Evolutionary conservation across 2,888 invertebrate species (phyloP).

Genomic region (Lumbricus terrestris): DNA sequence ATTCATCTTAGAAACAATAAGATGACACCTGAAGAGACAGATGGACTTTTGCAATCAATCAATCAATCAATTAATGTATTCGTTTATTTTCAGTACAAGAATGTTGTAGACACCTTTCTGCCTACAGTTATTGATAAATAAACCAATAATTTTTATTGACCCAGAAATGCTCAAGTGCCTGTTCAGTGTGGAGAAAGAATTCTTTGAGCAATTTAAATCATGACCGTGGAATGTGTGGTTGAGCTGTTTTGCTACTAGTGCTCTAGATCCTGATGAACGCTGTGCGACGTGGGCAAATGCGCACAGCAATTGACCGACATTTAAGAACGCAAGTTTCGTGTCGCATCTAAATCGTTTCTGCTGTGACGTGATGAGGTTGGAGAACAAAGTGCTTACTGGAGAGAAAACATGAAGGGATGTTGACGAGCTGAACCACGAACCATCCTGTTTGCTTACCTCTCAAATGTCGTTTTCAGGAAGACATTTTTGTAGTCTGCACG

Average conservation of each 20-base stretch:
- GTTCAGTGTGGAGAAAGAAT: neutral
- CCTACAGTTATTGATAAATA: too few species aligned
- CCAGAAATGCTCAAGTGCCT: neutral
- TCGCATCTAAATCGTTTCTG: neutral
- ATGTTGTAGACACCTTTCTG: too few species aligned
- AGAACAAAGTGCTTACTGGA: neutral
- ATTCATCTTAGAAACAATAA: too few species aligned
- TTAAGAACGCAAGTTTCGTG: neutral
- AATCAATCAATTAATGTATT: too few species aligned
- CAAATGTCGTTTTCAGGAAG: neutral
- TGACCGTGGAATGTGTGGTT: neutral
- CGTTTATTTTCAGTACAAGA: too few species aligned
- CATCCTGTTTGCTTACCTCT: neutral
- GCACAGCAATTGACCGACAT: slow-evolving; percentile 3
- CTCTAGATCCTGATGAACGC: neutral
- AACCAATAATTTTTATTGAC: neutral
- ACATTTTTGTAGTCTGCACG: neutral
- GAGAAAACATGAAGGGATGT: neutral
- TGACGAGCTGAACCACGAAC: neutral
- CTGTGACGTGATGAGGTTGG: neutral
- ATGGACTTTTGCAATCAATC: too few species aligned
- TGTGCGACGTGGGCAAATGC: neutral
- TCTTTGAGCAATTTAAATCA: neutral
- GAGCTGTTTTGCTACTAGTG: neutral
- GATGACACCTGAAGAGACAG: too few species aligned